Conservation (phyloP, 2,797 vertebrate species). For the Sylvia borin region DNA sequence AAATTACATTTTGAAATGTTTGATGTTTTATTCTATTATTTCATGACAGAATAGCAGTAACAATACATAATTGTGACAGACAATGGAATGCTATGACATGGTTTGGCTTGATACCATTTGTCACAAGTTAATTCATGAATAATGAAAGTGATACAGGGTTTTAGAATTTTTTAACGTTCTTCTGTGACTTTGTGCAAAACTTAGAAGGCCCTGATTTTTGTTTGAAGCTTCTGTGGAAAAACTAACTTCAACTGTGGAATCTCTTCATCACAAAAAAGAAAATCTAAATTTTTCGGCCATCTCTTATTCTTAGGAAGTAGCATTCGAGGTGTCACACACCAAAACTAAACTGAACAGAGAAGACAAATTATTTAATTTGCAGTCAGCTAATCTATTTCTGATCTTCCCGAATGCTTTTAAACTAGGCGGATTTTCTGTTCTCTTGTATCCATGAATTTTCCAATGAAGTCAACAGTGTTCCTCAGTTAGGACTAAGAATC, state of each 20-base stretch:
- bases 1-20: slow-evolving; percentile 16
- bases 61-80: background rate
- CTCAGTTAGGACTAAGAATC: background rate
- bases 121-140: background rate
- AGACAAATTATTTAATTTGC: background rate
- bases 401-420: background rate
- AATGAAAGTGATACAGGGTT: background rate
- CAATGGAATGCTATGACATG: background rate
- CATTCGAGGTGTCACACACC: background rate
- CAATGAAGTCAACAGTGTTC: background rate
- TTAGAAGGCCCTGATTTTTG: background rate
- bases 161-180: background rate
- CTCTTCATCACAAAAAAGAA: background rate
- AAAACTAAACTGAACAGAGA: background rate
- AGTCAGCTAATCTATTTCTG: background rate
- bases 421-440: background rate
- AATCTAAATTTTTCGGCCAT: background rate
- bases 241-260: background rate
- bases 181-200: background rate
- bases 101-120: background rate
- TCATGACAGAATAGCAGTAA: background rate
- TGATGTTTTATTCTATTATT: slow-evolving; percentile 19
- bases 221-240: background rate
- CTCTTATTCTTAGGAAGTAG: background rate
- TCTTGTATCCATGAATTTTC: background rate